Percentiles rank a stretch among this genome's conserved stretches.
Conservation (phyloP, 2,888 invertebrate species). For the Noctuana brunneofusca region DNA sequence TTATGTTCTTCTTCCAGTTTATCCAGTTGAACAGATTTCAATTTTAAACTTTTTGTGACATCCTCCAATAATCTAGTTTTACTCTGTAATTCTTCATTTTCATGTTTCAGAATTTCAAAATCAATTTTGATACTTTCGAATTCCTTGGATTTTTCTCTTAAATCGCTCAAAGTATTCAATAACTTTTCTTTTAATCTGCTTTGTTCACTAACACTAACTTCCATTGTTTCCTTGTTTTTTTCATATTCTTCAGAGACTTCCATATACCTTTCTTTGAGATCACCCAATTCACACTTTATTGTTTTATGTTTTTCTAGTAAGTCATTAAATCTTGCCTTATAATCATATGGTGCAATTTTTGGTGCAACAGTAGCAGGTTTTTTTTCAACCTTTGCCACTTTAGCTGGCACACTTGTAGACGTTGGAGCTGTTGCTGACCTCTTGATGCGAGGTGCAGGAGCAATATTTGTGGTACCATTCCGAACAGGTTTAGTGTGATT, state of each 20-base stretch:
- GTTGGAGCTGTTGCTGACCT: slow-evolving; percentile 66
- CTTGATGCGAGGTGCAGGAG: slow-evolving; percentile 62
- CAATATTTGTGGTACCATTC: slow-evolving; percentile 43
- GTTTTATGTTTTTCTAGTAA: slow-evolving; percentile 83
- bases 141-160: slow-evolving; percentile 61
- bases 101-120: slow-evolving; percentile 68
- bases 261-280: slow-evolving; percentile 77
- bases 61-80: slow-evolving; percentile 71
- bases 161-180: slow-evolving; percentile 60
- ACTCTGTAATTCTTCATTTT: slow-evolving; percentile 68
- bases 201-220: slow-evolving; percentile 58
- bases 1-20: slow-evolving; percentile 63
- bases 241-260: slow-evolving; percentile 80
- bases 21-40: slow-evolving; percentile 66
- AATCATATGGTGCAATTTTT: slow-evolving; percentile 85
- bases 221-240: slow-evolving; percentile 67
- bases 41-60: slow-evolving; percentile 66
- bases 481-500: slow-evolving; percentile 68
- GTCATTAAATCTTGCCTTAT: slow-evolving; percentile 84
- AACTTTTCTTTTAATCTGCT: slow-evolving; percentile 68
- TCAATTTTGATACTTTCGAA: slow-evolving; percentile 69
- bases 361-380: slow-evolving; percentile 71
- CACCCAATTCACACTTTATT: slow-evolving; percentile 78
- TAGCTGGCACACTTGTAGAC: slow-evolving; percentile 52
- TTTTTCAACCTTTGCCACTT: slow-evolving; percentile 65